phyloP scores from a whole-genome alignment of 2,113 vertebrate species.

The Muscicapa adusta region DNA sequence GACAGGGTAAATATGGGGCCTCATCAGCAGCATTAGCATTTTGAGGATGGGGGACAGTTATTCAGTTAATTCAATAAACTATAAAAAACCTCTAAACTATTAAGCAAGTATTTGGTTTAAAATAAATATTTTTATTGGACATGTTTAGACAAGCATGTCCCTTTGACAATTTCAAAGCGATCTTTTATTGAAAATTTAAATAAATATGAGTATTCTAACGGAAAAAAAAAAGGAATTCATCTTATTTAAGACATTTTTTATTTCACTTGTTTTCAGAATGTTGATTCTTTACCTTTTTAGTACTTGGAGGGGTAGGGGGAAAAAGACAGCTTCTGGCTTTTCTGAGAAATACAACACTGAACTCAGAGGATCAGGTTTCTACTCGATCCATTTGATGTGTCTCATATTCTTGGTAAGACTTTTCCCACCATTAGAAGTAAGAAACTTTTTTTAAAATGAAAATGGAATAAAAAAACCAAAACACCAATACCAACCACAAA shows the following conservation, averaged over 20 bases:
- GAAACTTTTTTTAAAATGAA: not conserved
- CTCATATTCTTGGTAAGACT: not conserved
- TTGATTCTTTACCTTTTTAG: not conserved
- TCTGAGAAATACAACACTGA: not conserved
- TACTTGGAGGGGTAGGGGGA: not conserved
- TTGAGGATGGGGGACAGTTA: not conserved
- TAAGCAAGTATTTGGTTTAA: not conserved
- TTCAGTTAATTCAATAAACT: not conserved
- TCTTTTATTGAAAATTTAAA: not conserved
- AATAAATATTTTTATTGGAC: not conserved
- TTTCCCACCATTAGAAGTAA: not conserved
- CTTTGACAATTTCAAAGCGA: not conserved
- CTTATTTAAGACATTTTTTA: not conserved
- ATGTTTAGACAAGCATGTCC: not conserved
- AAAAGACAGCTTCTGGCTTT: not conserved
- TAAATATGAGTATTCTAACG: not conserved
- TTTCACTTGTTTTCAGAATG: not conserved
- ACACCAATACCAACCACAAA: not conserved
- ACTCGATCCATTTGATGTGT: not conserved
- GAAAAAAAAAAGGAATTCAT: fast-evolving
- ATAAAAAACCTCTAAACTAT: not conserved
- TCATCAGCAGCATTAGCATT: not conserved
- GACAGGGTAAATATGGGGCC: not conserved
- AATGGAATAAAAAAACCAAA: not conserved
- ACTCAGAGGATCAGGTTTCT: not conserved